Percentiles rank a stretch among this genome's conserved stretches.
phyloP scores from a whole-genome alignment of 1,140 invertebrate species.

The Sarcophaga bullata region DNA sequence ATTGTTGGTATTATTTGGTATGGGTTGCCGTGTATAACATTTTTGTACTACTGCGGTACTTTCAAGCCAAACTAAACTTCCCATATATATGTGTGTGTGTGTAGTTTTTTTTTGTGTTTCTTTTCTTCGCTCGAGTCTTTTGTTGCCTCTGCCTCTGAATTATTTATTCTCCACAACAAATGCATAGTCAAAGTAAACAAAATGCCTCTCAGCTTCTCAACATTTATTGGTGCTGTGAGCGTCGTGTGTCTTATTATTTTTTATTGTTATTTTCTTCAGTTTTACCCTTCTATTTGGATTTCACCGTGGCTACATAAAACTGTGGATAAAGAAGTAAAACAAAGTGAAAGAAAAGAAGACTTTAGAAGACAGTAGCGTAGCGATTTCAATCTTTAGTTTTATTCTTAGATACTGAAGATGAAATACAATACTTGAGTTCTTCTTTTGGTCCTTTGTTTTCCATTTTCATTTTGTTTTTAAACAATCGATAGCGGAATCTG shows the following conservation, averaged over 20 bases:
- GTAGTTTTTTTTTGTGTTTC: background rate
- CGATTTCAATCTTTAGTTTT: too few species aligned
- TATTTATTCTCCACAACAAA: conserved; percentile 18
- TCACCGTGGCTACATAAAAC: conserved; percentile 1
- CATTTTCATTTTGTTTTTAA: too few species aligned
- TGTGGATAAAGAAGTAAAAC: too few species aligned
- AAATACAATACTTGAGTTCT: too few species aligned
- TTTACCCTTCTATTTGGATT: conserved; percentile 21
- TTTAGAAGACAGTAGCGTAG: too few species aligned
- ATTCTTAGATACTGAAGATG: too few species aligned
- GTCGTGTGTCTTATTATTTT: background rate
- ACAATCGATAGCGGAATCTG: too few species aligned
- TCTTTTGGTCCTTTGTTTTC: too few species aligned
- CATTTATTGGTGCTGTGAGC: background rate
- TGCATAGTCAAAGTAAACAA: background rate
- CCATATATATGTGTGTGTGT: background rate
- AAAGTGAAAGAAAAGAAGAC: too few species aligned
- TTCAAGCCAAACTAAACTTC: background rate
- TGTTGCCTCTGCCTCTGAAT: background rate
- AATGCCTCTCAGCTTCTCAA: conserved; percentile 25
- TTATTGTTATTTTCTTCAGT: conserved; percentile 19
- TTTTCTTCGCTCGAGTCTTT: background rate
- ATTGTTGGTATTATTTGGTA: conserved; percentile 1
- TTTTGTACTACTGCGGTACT: conserved; percentile 32
- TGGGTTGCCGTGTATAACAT: conserved; percentile 8